These are phyloP conservation scores for Perognathus longimembris DNA, from an alignment of 2,113 vertebrate genomes.

Conservation along the genomic window DNA sequence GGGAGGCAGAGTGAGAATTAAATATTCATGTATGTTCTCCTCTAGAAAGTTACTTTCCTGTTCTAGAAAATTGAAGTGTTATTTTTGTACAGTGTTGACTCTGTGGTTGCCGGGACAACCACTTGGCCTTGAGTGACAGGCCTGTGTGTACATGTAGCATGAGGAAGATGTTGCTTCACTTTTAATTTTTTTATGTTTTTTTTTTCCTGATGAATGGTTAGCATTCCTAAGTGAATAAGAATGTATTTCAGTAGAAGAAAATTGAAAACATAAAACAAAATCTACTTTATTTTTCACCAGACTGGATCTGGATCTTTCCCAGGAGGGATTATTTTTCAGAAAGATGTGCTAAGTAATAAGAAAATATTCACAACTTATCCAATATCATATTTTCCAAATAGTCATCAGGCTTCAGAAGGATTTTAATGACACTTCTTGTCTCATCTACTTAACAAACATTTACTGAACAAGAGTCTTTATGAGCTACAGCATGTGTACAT, in stretches of 20 bases:
- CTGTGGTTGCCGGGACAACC: slow-evolving; percentile 65
- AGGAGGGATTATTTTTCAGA: slow-evolving; percentile 14
- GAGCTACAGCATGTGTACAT: background rate
- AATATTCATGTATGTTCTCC: background rate
- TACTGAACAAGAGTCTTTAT: background rate
- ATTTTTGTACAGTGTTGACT: background rate
- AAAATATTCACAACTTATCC: slow-evolving; percentile 10
- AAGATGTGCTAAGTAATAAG: slow-evolving; percentile 54
- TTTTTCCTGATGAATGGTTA: slow-evolving; percentile 19
- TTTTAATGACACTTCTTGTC: background rate
- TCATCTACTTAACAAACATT: background rate
- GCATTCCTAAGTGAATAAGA: slow-evolving; percentile 25
- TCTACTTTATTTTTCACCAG: background rate
- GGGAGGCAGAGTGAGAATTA: background rate
- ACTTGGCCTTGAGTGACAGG: slow-evolving; percentile 51
- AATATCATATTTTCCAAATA: slow-evolving; percentile 19
- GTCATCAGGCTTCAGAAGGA: background rate
- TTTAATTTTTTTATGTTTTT: background rate
- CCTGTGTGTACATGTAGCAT: slow-evolving; percentile 44
- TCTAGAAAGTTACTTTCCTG: background rate
- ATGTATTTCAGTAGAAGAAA: slow-evolving; percentile 43
- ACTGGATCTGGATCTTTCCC: background rate
- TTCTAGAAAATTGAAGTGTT: background rate
- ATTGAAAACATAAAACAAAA: slow-evolving; percentile 34
- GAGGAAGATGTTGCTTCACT: slow-evolving; percentile 1